Evolutionary conservation across 2,888 invertebrate genomes (phyloP), one percentile per base, ranked within the genome.

Genomic region (Polydrusus pterygomalis): DNA sequence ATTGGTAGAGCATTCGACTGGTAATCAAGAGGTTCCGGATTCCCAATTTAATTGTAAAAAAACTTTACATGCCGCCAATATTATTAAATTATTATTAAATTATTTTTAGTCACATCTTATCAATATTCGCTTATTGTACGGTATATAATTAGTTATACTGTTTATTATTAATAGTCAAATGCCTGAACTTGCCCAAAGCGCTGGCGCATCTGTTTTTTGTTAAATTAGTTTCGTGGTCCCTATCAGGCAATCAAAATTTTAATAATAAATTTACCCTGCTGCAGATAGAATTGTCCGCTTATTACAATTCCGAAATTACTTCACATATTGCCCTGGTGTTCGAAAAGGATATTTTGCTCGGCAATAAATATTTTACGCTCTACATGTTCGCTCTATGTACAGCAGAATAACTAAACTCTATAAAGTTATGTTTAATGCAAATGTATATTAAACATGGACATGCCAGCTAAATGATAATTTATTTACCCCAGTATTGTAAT

Each of bases 301-400:
- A 67, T 70, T 75, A 71, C 60, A 75, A 56, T 68, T 71, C 74
- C 56, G 74, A 74, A 77, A 77, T 74, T 77, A 77, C 65, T 67
- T 70, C 54, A 71, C 70, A 71, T 74, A 74, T 74, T 74, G 49
- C 67, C 58, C 51, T 63, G 38, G 34, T 38, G 58, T 60, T 60
- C 38, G 45, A 64, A 40, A 40, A 60, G 67, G 73, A 56, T 73
- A 65, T 60, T 70, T 70, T 40, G 49, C 65, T 49, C 17, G 60
- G 51, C 70, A 77, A 70, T 64, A 76, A 51, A 72, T 64, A 63
- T 64, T 68, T 63, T 45, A 25, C 47, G 69, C 65, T 65, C 56
- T 45, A 56, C 58, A 70, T 20, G 38, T 45, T 49, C 30, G 58
- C 34, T 56, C 10, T 38, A 60, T 38, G 13, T 25, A 60, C 11